These are phyloP conservation scores for Procambarus virginalis DNA, from an alignment of 1,140 invertebrate genomes.

Conservation along the genomic window DNA sequence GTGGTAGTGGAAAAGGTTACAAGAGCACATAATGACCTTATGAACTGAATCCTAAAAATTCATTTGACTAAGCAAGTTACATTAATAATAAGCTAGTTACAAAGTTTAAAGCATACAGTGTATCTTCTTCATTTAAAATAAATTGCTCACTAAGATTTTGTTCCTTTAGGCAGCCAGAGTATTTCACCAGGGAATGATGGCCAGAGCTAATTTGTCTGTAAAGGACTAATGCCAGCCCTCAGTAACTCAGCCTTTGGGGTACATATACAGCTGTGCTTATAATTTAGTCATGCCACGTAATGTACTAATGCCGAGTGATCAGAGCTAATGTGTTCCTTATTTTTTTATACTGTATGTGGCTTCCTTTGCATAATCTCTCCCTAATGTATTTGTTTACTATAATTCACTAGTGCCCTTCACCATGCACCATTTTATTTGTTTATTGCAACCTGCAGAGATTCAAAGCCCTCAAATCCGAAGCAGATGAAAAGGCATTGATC, in stretches of 20 bases:
- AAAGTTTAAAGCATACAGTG: no score
- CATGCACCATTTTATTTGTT: constrained; percentile 14
- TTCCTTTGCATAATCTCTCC: background rate
- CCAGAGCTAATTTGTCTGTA: background rate
- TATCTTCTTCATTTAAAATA: background rate
- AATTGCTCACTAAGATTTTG: background rate
- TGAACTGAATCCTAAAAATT: no score
- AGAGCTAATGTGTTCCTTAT: background rate
- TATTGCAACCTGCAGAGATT: constrained; percentile 71
- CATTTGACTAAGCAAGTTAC: no score
- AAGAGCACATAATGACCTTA: no score
- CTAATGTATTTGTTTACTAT: background rate
- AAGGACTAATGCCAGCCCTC: background rate
- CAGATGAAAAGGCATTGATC: constrained; percentile 80
- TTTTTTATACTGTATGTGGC: background rate
- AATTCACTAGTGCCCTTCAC: constrained; percentile 5
- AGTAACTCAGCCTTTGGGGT: background rate
- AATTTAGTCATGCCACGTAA: background rate
- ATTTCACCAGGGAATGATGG: background rate
- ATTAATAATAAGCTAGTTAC: no score
- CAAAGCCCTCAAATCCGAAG: constrained; percentile 79
- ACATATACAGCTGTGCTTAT: background rate
- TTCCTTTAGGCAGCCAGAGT: background rate
- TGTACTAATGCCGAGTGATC: background rate
- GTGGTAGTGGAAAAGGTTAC: no score